Evolutionary conservation across 2,113 vertebrate species (phyloP), one percentile per base, ranked within the genome.

Genomic region (Laticauda laticaudata): DNA sequence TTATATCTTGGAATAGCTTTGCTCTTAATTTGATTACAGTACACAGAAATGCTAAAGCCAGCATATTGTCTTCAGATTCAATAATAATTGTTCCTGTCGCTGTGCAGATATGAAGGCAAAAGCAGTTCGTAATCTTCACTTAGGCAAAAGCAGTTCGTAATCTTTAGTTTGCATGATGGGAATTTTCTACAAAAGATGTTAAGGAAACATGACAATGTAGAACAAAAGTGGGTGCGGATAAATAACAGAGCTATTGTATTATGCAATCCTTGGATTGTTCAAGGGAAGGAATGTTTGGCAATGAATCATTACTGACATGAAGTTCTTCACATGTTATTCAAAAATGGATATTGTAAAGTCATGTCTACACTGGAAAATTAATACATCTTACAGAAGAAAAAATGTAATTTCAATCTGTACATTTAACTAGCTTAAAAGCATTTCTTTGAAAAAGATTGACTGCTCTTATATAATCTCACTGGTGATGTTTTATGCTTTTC

Each of bases 371-470:
- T 95, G 94, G 93, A 86, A 43, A 86, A 93, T 96, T 96, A 95
- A 93, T 98, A 15, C 93, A 93, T 97, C 94, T 94, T 96, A 95
- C 94, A 93, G 94, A 94, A 94, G 90, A 96, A 96, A 96, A 97
- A 95, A 94, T 86, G 81, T 86, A 94, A 56, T 90, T 89, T 90
- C 94, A 96, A 94, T 94, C 95, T 94, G 96, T 96, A 96, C 93
- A 94, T 92, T 97, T 96, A 95, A 96, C 94, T 97, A 95, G 94
- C 96, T 96, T 97, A 96, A 97, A 97, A 94, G 97, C 53, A 97
- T 97, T 97, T 96, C 93, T 92, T 21, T 92, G 95, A 96, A 97
- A 95, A 94, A 96, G 96, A 94, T 92, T 96, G 96, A 91, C 94
- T 97, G 96, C 96, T 96, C 95, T 95, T 95, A 92, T 95, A 93